Evolutionary conservation across 2,888 invertebrate species (phyloP).

Genomic region (Athalia circularis): DNA sequence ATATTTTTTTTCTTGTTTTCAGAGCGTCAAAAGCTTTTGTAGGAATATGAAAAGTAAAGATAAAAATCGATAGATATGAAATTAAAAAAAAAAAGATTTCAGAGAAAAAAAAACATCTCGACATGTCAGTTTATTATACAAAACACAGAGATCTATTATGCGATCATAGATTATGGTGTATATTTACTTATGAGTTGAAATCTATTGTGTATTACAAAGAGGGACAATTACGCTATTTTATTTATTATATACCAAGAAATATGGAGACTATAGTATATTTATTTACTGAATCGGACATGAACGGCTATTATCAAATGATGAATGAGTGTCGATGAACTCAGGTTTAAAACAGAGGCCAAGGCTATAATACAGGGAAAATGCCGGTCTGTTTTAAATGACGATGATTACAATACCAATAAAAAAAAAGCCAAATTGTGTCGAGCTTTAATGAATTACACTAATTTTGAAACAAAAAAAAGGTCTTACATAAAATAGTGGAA

Average conservation of each 20-base stretch:
- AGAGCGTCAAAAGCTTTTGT: background rate
- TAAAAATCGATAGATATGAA: background rate
- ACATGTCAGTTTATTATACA: conserved; percentile 38
- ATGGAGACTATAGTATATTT: conserved; percentile 67
- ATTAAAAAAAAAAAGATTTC: background rate
- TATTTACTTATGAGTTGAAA: conserved; percentile 62
- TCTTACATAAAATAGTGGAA: background rate
- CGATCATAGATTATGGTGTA: conserved; percentile 45
- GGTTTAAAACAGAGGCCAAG: conserved; percentile 12
- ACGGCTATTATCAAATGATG: conserved; percentile 54
- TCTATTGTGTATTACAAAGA: conserved; percentile 71
- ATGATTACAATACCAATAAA: background rate
- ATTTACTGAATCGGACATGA: conserved; percentile 64
- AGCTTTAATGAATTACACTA: background rate
- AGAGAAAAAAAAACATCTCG: conserved; percentile 31
- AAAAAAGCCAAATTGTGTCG: background rate
- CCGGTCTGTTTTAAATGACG: background rate
- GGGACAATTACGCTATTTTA: conserved; percentile 68
- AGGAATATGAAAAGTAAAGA: conserved; percentile 1
- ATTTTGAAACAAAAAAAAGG: background rate
- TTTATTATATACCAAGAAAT: conserved; percentile 67
- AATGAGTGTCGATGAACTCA: conserved; percentile 8
- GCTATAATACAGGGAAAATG: conserved; percentile 8
- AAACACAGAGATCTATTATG: conserved; percentile 46
- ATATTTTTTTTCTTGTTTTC: background rate